Percentiles rank a stretch among this genome's conserved stretches.
These are phyloP conservation scores for Cyrtonyx montezumae DNA, from an alignment of 2,113 vertebrate genomes.

Conservation along the genomic window DNA sequence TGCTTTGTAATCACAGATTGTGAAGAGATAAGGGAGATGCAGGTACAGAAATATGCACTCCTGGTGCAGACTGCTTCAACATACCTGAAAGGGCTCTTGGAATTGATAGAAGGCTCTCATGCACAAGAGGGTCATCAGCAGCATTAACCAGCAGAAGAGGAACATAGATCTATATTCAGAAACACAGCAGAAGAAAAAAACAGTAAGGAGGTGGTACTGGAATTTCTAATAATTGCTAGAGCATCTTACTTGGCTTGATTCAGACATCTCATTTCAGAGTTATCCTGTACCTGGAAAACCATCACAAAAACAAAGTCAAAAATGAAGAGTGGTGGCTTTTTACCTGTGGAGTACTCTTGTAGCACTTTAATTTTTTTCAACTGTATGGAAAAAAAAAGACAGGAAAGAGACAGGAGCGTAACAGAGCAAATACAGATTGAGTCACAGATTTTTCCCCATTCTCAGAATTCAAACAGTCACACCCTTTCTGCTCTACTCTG, in stretches of 20 bases:
- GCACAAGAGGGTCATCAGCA: slow-evolving; percentile 94
- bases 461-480: background rate
- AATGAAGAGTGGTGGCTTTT: background rate
- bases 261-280: background rate
- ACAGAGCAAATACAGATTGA: background rate
- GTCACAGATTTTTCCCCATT: background rate
- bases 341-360: background rate
- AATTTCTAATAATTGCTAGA: background rate
- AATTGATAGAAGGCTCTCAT: slow-evolving; percentile 93
- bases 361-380: background rate
- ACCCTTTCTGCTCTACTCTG: background rate
- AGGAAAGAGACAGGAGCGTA: background rate
- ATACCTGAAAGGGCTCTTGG: slow-evolving; percentile 95
- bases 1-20: background rate
- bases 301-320: background rate
- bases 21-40: background rate
- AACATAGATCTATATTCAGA: slow-evolving; percentile 86
- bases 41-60: background rate
- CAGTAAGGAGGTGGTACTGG: background rate
- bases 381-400: background rate
- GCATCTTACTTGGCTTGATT: background rate
- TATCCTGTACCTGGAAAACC: background rate
- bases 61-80: background rate
- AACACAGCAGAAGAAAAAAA: background rate
- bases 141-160: slow-evolving; percentile 96